phyloP scores from a whole-genome alignment of 2,113 vertebrate genomes.

The Charadrius vociferus region DNA sequence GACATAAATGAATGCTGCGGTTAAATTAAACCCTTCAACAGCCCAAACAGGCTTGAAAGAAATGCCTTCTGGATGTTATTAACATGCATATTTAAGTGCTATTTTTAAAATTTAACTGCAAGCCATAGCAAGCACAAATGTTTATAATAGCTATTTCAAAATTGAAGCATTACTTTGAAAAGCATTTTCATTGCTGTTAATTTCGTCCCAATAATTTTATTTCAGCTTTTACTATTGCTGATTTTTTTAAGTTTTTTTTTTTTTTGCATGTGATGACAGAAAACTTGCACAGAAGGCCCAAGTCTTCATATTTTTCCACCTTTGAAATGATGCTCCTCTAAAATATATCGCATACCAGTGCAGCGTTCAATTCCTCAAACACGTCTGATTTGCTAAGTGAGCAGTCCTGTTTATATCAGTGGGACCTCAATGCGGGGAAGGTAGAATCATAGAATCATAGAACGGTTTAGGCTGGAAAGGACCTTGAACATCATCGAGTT shows the following conservation, averaged over 20 bases:
- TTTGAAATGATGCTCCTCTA: neutral
- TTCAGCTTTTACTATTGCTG: constrained; percentile 30
- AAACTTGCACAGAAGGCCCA: neutral
- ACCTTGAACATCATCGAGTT: neutral
- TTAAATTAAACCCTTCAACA: constrained; percentile 82
- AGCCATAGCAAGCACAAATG: constrained; percentile 76
- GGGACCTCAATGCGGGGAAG: neutral
- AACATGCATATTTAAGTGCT: constrained; percentile 78
- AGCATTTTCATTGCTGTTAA: constrained; percentile 63
- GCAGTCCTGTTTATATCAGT: neutral
- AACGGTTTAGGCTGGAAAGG: neutral
- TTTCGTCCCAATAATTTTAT: constrained; percentile 68
- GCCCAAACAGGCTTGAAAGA: constrained; percentile 80
- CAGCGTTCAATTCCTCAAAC: neutral
- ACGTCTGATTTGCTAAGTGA: neutral
- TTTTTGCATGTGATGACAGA: neutral
- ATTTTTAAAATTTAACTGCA: constrained; percentile 81
- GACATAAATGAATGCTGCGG: constrained; percentile 78
- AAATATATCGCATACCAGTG: neutral
- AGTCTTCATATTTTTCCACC: neutral
- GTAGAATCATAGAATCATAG: neutral
- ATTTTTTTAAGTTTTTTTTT: neutral
- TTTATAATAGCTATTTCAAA: constrained; percentile 77
- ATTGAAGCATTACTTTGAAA: constrained; percentile 54
- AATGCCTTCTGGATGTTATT: constrained; percentile 83